Evolutionary conservation across 2,797 vertebrate species (phyloP).

Genomic region (Alca torda): DNA sequence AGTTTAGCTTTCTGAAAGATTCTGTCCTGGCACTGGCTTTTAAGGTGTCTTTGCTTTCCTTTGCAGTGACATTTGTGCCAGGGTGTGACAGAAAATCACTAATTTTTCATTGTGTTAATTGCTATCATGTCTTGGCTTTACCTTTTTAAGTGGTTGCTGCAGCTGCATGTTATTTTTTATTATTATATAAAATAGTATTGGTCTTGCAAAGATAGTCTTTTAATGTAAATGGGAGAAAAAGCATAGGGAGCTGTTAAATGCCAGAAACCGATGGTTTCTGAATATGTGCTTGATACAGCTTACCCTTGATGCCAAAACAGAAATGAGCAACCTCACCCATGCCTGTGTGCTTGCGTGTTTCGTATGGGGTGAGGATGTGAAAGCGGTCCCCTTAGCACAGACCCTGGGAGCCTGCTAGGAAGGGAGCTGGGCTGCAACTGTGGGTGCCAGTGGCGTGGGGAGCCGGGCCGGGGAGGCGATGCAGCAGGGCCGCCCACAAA

Average conservation of each 20-base stretch:
- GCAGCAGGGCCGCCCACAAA: fast-evolving
- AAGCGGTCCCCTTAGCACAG: not conserved
- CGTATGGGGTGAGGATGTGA: fast-evolving
- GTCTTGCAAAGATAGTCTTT: not conserved
- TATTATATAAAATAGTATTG: not conserved
- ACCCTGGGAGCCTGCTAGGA: not conserved
- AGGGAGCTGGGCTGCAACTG: not conserved
- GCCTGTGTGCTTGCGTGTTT: not conserved
- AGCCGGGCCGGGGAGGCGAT: fast-evolving
- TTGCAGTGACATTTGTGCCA: not conserved
- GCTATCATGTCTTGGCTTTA: not conserved
- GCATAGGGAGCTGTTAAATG: not conserved
- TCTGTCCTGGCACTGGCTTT: not conserved
- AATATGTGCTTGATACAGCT: not conserved
- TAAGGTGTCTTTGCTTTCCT: not conserved
- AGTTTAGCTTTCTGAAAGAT: not conserved
- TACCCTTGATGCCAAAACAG: not conserved
- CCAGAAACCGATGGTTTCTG: not conserved
- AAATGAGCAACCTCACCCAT: not conserved
- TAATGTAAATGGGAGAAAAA: not conserved
- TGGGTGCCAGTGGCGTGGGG: fast-evolving
- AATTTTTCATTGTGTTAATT: not conserved
- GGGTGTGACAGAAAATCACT: not conserved
- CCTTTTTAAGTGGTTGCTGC: not conserved
- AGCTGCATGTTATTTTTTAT: not conserved